Conservation (phyloP, 2,113 vertebrate species). For the Misgurnus mizolepis region DNA sequence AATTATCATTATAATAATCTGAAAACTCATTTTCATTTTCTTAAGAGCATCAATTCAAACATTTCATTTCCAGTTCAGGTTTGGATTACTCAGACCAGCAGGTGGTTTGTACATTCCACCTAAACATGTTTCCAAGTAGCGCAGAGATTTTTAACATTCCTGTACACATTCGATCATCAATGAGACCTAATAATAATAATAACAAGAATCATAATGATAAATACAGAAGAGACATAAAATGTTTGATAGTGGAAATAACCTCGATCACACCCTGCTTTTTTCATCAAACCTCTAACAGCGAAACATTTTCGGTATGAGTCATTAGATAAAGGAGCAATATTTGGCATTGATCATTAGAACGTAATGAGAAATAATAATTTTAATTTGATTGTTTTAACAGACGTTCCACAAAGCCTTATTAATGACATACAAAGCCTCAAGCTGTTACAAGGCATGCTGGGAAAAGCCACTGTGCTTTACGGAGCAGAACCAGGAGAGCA, state of each 20-base stretch:
- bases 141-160: not conserved
- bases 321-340: not conserved
- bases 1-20: not conserved
- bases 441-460: constrained; percentile 25
- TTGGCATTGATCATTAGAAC: not conserved
- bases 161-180: not conserved
- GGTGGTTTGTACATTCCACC: constrained; percentile 1
- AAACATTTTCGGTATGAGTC: not conserved
- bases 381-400: not conserved
- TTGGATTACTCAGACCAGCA: not conserved
- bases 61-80: constrained; percentile 4
- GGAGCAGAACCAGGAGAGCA: constrained; percentile 34
- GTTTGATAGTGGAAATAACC: not conserved
- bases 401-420: constrained; percentile 1
- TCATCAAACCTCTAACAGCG: not conserved
- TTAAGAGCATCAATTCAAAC: not conserved
- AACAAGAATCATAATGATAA: not conserved
- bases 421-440: constrained; percentile 13
- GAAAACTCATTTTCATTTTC: not conserved
- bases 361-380: not conserved
- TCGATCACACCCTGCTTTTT: constrained; percentile 1
- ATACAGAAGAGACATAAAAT: not conserved
- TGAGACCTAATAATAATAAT: not conserved
- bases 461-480: constrained; percentile 18
- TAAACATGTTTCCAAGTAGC: not conserved